phyloP scores from a whole-genome alignment of 2,888 invertebrate species.

The Mactromeris polynyma region DNA sequence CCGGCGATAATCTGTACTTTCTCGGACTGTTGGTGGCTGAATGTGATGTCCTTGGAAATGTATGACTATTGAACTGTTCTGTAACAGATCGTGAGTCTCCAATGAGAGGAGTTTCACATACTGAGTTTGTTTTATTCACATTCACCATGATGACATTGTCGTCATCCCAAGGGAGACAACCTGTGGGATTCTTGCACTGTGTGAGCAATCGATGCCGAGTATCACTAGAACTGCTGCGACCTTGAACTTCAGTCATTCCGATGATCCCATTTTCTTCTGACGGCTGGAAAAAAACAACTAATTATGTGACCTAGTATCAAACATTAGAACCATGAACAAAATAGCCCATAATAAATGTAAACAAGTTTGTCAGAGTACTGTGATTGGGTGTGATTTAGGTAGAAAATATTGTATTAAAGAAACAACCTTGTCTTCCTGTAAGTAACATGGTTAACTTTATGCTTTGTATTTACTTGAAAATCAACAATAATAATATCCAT shows the following conservation, averaged over 20 bases:
- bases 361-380: too few relatives aligned
- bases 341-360: too few relatives aligned
- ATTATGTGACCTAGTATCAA: too few relatives aligned
- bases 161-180: conserved; percentile 79
- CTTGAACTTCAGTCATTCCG: not conserved
- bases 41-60: conserved; percentile 69
- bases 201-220: conserved; percentile 55
- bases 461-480: too few relatives aligned
- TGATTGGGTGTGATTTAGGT: too few relatives aligned
- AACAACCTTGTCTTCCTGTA: too few relatives aligned
- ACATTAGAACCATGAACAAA: not conserved
- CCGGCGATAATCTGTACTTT: conserved; percentile 74
- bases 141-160: conserved; percentile 82
- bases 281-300: conserved; percentile 24
- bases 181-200: conserved; percentile 56
- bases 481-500: too few relatives aligned
- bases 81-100: conserved; percentile 22
- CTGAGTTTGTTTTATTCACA: conserved; percentile 62
- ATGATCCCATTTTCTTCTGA: conserved; percentile 56
- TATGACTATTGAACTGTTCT: conserved; percentile 56
- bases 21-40: conserved; percentile 72
- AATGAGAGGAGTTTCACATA: conserved; percentile 47
- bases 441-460: too few relatives aligned
- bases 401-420: too few relatives aligned
- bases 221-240: conserved; percentile 59